phyloP scores from a whole-genome alignment of 2,888 invertebrate genomes.

The Himalopsyche tibetana region DNA sequence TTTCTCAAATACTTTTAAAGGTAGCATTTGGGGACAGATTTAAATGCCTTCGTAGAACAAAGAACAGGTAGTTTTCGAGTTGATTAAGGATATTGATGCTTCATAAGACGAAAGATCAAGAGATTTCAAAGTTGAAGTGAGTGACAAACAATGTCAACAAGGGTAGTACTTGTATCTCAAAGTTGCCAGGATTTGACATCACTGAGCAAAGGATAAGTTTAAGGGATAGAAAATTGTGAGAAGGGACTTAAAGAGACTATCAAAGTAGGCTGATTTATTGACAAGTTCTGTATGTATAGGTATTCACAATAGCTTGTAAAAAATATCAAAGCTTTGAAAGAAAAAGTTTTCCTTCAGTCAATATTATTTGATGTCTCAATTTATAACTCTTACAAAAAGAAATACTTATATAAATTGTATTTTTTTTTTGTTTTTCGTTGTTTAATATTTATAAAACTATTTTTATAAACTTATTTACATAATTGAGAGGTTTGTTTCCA shows the following conservation, averaged over 20 bases:
- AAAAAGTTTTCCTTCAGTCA: not conserved
- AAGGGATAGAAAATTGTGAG: slow-evolving; percentile 21
- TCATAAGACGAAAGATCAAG: slow-evolving; percentile 29
- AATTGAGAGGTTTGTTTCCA: no score
- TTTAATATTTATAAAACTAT: no score
- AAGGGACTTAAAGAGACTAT: slow-evolving; percentile 4
- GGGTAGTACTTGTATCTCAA: not conserved
- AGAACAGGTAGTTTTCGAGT: not conserved
- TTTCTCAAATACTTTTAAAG: no score
- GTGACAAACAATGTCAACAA: slow-evolving; percentile 16
- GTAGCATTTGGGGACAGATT: not conserved
- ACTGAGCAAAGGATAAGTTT: slow-evolving; percentile 19
- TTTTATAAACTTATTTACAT: no score
- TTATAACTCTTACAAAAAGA: not conserved
- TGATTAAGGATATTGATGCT: slow-evolving; percentile 26
- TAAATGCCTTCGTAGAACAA: not conserved
- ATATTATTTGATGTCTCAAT: no score
- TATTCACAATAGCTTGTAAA: not conserved
- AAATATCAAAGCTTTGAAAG: not conserved
- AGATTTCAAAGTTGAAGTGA: slow-evolving; percentile 26
- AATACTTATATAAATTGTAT: not conserved
- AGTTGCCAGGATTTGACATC: slow-evolving; percentile 22
- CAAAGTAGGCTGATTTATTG: slow-evolving; percentile 22
- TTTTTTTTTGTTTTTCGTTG: no score
- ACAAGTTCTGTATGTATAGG: not conserved